These are phyloP conservation scores for Hemitrygon akajei DNA, from an alignment of 2,797 vertebrate species.

Conservation along the genomic window DNA sequence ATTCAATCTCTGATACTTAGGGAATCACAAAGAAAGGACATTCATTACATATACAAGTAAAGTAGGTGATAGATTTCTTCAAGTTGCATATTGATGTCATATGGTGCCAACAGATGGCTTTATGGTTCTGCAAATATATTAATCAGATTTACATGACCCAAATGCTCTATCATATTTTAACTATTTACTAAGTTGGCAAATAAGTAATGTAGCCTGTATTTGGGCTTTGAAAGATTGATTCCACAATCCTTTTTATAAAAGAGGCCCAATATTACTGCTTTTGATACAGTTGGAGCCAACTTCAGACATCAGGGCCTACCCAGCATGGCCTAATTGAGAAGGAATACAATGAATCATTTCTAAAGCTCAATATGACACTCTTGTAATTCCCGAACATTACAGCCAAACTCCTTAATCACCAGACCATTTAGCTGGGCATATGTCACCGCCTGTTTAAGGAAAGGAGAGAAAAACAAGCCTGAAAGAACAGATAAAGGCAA, in stretches of 20 bases:
- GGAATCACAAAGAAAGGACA: neutral
- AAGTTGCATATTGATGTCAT: neutral
- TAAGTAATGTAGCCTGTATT: neutral
- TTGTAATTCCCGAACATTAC: constrained; percentile 1
- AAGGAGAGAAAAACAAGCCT: neutral
- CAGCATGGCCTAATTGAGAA: neutral
- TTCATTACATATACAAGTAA: neutral
- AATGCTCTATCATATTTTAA: neutral
- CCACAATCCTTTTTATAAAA: neutral
- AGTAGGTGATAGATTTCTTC: neutral
- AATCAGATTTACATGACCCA: neutral
- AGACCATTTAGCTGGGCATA: neutral
- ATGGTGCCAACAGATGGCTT: neutral
- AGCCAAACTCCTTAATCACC: neutral
- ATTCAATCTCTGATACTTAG: neutral
- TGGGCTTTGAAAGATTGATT: neutral
- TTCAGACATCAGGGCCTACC: neutral
- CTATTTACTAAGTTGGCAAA: constrained; percentile 10
- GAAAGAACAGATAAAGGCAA: constrained; percentile 13
- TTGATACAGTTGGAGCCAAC: neutral
- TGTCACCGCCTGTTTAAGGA: neutral
- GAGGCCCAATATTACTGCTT: neutral
- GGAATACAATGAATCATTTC: neutral
- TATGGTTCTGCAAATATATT: neutral
- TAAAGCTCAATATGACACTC: constrained; percentile 13